Conservation (phyloP, 53 echinoderm and acorn worm genomes). For the Crossaster papposus region DNA sequence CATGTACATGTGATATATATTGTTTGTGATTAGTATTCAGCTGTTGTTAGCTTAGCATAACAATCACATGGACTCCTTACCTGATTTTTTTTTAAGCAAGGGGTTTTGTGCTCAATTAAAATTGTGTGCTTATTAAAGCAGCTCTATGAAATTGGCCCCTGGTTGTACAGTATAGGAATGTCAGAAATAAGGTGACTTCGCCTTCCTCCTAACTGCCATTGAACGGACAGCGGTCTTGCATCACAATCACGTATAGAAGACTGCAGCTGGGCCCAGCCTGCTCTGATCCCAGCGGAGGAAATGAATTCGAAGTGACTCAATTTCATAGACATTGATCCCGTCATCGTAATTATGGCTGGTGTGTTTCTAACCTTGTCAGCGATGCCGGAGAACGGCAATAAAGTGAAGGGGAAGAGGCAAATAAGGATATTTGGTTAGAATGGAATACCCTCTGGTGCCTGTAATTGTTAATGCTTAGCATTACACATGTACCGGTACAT, state of each 20-base stretch:
- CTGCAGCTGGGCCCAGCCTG: conserved; percentile 26
- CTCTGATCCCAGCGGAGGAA: conserved; percentile 33
- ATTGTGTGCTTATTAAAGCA: too few species aligned
- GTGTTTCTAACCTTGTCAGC: conserved; percentile 2
- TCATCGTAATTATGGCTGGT: conserved; percentile 56
- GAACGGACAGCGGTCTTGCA: background rate
- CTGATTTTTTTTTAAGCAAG: too few species aligned
- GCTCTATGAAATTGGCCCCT: too few species aligned
- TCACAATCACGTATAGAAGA: background rate
- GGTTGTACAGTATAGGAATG: too few species aligned
- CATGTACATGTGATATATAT: too few species aligned
- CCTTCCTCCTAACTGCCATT: background rate
- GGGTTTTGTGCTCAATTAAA: too few species aligned
- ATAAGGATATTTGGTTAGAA: background rate
- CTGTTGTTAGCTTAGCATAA: too few species aligned
- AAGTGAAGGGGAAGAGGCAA: conserved; percentile 26
- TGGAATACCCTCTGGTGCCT: background rate
- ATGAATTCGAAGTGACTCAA: conserved; percentile 56
- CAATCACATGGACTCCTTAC: too few species aligned
- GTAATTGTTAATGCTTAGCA: background rate
- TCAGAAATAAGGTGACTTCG: background rate
- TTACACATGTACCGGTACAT: background rate
- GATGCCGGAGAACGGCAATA: conserved; percentile 1
- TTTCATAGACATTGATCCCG: conserved; percentile 66
- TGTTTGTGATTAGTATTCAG: too few species aligned